Evolutionary conservation across 35 echinoderm and acorn worm species (phyloP), one percentile per base, ranked within the genome.

Genomic region (Lytechinus variegatus): DNA sequence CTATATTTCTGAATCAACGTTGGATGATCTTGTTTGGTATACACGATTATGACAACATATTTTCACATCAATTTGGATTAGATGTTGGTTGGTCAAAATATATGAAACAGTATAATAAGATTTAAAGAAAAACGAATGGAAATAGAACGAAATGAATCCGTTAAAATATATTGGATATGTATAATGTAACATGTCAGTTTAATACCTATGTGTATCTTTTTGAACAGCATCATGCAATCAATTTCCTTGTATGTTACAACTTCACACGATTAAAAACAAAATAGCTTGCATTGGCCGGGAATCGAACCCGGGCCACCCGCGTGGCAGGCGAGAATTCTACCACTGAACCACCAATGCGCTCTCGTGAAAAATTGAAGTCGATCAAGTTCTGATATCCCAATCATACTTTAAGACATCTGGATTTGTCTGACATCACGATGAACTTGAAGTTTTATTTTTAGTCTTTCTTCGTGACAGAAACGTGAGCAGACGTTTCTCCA

Each of bases 271-370:
- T 7, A 79, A 79, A 79, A 79, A 16, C 72, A 92, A 97, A 96
- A 95, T 4, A 16, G 12, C 0, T 96, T 97, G 97, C 95, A 97
- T 94, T 71, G 97, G 95, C 97, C 95, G 97, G 97, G 97, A 97
- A 97, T 96, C 95, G 97, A 97, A 97, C 97, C 97, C 95, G 95
- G 97, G 95, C 79, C 92, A 86, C 97, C 97, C 97, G 97, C 97
- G 97, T 97, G 97, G 97, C 97, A 97, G 97, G 95, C 97, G 97
- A 97, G 95, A 94, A 97, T 97, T 97, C 95, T 97, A 97, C 97
- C 97, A 97, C 97, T 97, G 97, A 97, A 97, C 97, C 97, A 97
- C 95, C 97, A 86, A 94, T 97, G 95, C 97, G 92, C 54, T n/a
- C 87, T 21, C 27, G n/a, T 4, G 0, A 0, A 89, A 6, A 3